Percentiles rank a stretch among this genome's conserved stretches.
phyloP scores from a whole-genome alignment of 2,797 vertebrate genomes.

The Malacoctenus gilli region DNA sequence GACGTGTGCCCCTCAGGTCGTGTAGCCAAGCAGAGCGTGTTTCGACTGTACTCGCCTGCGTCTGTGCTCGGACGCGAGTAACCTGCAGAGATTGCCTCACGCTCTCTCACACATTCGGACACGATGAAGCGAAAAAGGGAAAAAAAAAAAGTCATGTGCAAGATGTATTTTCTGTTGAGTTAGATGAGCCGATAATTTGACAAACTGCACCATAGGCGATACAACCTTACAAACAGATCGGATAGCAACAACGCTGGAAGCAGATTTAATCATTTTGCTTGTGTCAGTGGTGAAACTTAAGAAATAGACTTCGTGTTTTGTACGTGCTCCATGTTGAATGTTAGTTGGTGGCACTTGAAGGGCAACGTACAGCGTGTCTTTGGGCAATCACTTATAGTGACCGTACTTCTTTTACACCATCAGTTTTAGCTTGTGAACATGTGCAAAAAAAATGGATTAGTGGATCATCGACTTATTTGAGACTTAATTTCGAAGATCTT shows the following conservation, averaged over 20 bases:
- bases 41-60: conserved; percentile 48
- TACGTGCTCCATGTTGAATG: not conserved
- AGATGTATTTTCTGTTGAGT: not conserved
- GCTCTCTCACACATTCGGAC: conserved; percentile 26
- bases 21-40: conserved; percentile 60
- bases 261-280: conserved; percentile 1
- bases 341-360: not conserved
- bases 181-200: conserved; percentile 11
- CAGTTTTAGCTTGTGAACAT: not conserved
- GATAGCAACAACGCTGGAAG: conserved; percentile 5
- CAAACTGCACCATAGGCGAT: conserved; percentile 2
- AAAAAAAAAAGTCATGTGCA: not conserved
- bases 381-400: no score
- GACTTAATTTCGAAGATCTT: no score
- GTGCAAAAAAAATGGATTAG: no score
- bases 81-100: conserved; percentile 29
- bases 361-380: not conserved
- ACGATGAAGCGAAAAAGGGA: conserved; percentile 3
- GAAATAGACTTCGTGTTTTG: not conserved
- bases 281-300: not conserved
- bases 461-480: no score
- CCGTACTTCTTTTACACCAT: not conserved
- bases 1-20: conserved; percentile 59
- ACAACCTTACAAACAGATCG: not conserved
- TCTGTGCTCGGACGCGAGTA: conserved; percentile 38